Base-by-base conservation (phyloP, 2,797 vertebrate genomes). In the Urosaurus nigricauda region DNA sequence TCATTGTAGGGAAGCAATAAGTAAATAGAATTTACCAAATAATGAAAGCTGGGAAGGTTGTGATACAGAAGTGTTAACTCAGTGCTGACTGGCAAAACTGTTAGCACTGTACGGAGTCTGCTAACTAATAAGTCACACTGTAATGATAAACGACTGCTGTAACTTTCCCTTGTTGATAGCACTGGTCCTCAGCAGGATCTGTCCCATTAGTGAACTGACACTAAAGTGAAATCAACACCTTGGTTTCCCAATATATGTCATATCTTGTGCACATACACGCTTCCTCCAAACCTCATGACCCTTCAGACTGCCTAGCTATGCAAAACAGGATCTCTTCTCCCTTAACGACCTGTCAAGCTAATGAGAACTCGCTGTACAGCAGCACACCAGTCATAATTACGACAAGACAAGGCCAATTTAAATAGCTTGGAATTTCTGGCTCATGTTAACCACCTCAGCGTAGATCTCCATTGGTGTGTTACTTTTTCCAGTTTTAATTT, bases 241-340 rank as follows among this genome's bases (percentile, higher is more conserved):
- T 63, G 21, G 29, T 63, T 89, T 82, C 73, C 68, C 71, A 83
- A 60, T 87, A n/a, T 71, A 70, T 60, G 70, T 90, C 37, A 32
- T 51, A 83, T 32, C 40, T 74, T 74, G 56, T 63, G 74, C 65
- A 32, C 17, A 60, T 29, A 19, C 51, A 43, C 53, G 68, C 13
- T 58, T 82, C 70, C 29, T 35, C 53, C 24, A 43, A 82, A 35
- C 58, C 73, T 60, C 14, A 71, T 32, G 68, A 87, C 12, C 40
- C 53, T 84, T 84, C 35, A 7, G 43, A 80, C 47, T 84, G 43
- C 82, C 56, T 51, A 53, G 68, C 83, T 56, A 24, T 65, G 56
- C 82, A 80, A 63, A 83, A 79, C 12, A 47, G 43, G 40, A 24
- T 12, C 81, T 65, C n/a, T 74, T 74, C 16, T 74, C 81, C n/a